Base-by-base conservation (phyloP, 2,888 invertebrate genomes). In the Philhelius pedissequus region DNA sequence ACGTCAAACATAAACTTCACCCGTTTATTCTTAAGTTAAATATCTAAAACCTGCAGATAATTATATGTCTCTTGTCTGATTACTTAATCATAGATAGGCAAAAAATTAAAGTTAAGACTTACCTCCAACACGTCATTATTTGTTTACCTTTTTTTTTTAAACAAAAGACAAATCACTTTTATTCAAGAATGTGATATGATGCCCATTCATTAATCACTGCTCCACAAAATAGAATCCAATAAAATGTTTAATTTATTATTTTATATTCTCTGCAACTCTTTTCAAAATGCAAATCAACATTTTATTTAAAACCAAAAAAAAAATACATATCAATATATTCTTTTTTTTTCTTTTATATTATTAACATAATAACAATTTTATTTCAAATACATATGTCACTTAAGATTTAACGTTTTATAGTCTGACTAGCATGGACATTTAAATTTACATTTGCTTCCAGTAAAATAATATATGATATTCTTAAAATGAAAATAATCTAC, bases 361-460 rank as follows among this genome's bases (percentile, higher is more conserved):
- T 56, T 56, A 20, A 13, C 38, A 58, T 58, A 40, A 40, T 60
- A 20, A 38, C 27, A 27, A 8, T 62, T 62, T 62, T 62, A 62
- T 62, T 43, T 62, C 4, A 43, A 25, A 25, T 18, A 20, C 5
- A 43, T 9, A 43, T 9, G 1, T 43, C 6, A 5, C 11, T 22
- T 38, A 35, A 56, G 11, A 9, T 30, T 43, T 6, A 30, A 43
- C 27, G n/a, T 60, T 58, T 18, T 43, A 3, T 30, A 40, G 22
- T 18, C 13, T 40, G 62, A 62, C 62, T 62, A 62, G 62, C 18
- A 60, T 56, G 25, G 25, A 40, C 35, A 35, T 56, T 48, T n/a
- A 4, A 6, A 40, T 60, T 40, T 40, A 15, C 22, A 60, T 60
- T 38, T 27, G n/a, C 56, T 70, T 48, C 6, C 22, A 22, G 32